Evolutionary conservation across 2,113 vertebrate species (phyloP).

Genomic region (Centropus bengalensis): DNA sequence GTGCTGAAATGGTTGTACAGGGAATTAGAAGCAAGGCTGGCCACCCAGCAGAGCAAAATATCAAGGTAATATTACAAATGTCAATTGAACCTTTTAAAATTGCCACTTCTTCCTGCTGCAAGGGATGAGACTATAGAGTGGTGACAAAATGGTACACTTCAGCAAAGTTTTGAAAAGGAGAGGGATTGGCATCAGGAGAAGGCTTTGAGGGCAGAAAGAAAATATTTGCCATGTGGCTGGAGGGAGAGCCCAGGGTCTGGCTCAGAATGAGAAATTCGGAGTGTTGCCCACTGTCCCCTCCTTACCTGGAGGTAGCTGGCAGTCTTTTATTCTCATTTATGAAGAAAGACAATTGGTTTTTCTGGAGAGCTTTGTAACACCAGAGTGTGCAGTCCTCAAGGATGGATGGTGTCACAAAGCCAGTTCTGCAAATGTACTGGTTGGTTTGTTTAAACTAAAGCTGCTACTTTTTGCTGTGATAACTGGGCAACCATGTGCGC

Average conservation of each 20-base stretch:
- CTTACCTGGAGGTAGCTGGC: neutral
- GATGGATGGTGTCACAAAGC: neutral
- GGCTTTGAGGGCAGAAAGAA: neutral
- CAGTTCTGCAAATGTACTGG: neutral
- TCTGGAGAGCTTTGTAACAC: neutral
- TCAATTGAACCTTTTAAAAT: neutral
- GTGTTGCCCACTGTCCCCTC: too few relatives aligned
- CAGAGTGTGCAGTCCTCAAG: neutral
- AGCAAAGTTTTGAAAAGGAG: neutral
- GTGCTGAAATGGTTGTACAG: neutral
- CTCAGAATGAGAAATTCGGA: neutral
- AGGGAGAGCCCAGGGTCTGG: neutral
- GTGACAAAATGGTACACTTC: neutral
- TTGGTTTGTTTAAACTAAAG: neutral
- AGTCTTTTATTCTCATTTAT: neutral
- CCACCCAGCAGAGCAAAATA: fast-evolving
- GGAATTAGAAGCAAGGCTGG: neutral
- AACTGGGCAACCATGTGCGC: neutral
- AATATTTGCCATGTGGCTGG: neutral
- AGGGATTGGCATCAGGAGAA: neutral
- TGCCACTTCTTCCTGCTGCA: fast-evolving
- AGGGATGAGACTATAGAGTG: neutral
- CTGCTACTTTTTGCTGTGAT: neutral
- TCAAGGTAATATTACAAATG: neutral
- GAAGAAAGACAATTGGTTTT: neutral